A percentile compares a stretch with the other conserved stretches of the same genome.
Conservation (phyloP, 1,140 invertebrate genomes). For the Bicyclus anynana region DNA sequence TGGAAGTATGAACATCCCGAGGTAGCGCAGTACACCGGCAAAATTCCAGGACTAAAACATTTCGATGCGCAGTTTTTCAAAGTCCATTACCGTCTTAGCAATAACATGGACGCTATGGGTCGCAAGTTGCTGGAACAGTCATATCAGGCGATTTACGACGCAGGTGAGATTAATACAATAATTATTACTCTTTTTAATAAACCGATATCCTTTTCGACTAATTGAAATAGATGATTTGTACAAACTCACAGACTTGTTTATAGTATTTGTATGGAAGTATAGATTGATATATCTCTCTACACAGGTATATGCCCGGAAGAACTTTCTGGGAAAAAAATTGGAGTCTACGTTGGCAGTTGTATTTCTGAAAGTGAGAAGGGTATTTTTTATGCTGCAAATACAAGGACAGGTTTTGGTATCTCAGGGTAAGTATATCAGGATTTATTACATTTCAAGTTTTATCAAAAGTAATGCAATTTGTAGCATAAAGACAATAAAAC, state of each 20-base stretch:
- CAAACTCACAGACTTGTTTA: no score
- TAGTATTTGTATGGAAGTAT: no score
- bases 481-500: no score
- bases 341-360: slow-evolving; percentile 82
- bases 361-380: slow-evolving; percentile 80
- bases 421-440: slow-evolving; percentile 24
- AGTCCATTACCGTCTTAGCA: slow-evolving; percentile 33
- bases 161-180: slow-evolving; percentile 39
- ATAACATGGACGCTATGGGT: slow-evolving; percentile 37
- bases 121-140: slow-evolving; percentile 46
- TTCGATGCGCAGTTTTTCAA: slow-evolving; percentile 59
- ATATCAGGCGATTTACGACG: slow-evolving; percentile 54
- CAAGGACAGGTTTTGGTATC: slow-evolving; percentile 80
- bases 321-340: slow-evolving; percentile 81
- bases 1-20: slow-evolving; percentile 40
- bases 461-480: no score
- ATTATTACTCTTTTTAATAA: no score
- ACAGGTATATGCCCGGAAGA: slow-evolving; percentile 81
- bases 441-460: no score
- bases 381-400: slow-evolving; percentile 83
- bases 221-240: no score
- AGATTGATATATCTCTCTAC: no score
- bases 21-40: slow-evolving; percentile 25
- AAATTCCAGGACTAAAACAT: slow-evolving; percentile 26
- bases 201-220: no score